Conservation (phyloP, 2,797 vertebrate genomes). For the Bovichtus diacanthus region DNA sequence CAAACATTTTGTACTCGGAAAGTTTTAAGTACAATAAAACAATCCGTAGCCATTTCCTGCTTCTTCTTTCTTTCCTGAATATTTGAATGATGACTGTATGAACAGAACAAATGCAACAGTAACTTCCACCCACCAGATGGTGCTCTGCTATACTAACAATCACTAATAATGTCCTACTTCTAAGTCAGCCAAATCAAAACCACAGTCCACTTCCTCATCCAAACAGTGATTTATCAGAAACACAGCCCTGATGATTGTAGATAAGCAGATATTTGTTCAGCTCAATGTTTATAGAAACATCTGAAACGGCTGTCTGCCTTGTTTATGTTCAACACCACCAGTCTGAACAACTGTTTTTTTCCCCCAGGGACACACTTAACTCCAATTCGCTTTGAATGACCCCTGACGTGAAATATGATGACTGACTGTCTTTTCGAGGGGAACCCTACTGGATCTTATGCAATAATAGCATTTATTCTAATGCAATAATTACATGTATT, state of each 20-base stretch:
- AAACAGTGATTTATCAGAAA: not conserved
- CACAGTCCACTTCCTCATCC: not conserved
- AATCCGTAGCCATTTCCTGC: not conserved
- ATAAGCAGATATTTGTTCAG: not conserved
- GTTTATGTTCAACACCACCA: not conserved
- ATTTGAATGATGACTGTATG: not conserved
- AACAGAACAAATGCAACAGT: slow-evolving; percentile 50
- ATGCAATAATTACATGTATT: no score
- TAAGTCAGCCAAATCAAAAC: slow-evolving; percentile 5
- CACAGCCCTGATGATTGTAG: not conserved
- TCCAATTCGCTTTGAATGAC: no score
- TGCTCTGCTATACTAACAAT: slow-evolving; percentile 61
- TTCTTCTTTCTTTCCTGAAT: not conserved
- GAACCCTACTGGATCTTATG: no score
- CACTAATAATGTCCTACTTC: not conserved
- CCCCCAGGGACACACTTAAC: no score
- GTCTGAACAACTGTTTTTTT: no score
- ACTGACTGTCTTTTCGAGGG: no score
- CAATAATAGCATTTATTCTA: no score
- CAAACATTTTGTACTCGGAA: not conserved
- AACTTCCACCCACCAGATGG: slow-evolving; percentile 72
- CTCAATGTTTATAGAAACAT: not conserved
- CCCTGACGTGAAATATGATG: no score
- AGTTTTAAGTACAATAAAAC: not conserved
- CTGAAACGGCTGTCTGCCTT: not conserved